A percentile compares a stretch with the other conserved stretches of the same genome.
Conservation (phyloP, 2,113 vertebrate species). For the Festucalex cinctus region DNA sequence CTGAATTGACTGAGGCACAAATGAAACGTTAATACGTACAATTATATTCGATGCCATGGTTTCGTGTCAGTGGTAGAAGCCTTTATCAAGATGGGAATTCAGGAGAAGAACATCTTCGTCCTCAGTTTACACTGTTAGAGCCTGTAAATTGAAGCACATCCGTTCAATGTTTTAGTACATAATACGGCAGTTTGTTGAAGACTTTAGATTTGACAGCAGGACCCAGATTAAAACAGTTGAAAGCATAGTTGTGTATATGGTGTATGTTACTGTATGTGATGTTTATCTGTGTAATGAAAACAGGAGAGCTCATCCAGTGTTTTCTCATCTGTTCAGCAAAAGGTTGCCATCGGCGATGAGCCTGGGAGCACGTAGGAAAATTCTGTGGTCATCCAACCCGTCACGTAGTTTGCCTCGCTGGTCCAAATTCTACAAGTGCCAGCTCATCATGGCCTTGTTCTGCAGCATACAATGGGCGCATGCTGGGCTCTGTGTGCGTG, state of each 20-base stretch:
- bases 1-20: background rate
- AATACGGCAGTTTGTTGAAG: background rate
- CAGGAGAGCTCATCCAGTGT: conserved; percentile 31
- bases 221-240: no score
- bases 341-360: conserved; percentile 41
- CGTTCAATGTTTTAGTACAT: background rate
- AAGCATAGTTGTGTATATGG: background rate
- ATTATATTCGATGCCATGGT: conserved; percentile 87
- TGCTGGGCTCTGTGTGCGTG: background rate
- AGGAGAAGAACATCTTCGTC: conserved; percentile 36
- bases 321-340: conserved; percentile 55
- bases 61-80: conserved; percentile 4
- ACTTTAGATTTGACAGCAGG: background rate
- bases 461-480: conserved; percentile 24
- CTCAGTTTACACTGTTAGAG: conserved; percentile 24
- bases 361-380: conserved; percentile 57
- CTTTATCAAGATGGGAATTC: conserved; percentile 25
- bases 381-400: conserved; percentile 42
- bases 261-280: background rate
- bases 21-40: conserved; percentile 73
- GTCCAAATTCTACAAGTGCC: conserved; percentile 50
- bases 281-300: background rate
- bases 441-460: conserved; percentile 43
- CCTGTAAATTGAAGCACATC: conserved; percentile 26
- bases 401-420: conserved; percentile 61